These are phyloP conservation scores for Drosophila sucinea DNA, from an alignment of 1,140 invertebrate genomes.

Conservation along the genomic window DNA sequence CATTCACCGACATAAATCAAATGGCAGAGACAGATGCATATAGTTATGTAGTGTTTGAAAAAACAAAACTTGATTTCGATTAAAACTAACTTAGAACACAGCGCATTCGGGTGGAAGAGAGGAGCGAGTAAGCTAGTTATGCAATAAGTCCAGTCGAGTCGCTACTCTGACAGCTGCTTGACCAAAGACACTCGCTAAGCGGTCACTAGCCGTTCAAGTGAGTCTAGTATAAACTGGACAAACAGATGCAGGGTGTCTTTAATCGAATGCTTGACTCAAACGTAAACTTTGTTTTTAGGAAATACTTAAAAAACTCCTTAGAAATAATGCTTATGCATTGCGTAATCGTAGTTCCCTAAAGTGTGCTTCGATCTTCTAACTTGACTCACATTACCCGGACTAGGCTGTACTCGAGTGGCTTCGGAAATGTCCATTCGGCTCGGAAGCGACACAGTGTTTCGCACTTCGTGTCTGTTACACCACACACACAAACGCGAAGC, in stretches of 20 bases:
- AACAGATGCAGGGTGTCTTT: neutral
- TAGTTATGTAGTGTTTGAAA: neutral
- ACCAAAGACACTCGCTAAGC: neutral
- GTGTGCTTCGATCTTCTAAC: neutral
- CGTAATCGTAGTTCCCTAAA: neutral
- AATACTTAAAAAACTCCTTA: too few relatives aligned
- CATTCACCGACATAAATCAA: neutral
- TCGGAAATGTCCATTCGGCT: too few relatives aligned
- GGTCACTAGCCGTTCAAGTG: neutral
- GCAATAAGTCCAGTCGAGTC: constrained; percentile 3
- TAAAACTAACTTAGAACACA: neutral
- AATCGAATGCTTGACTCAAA: too few relatives aligned
- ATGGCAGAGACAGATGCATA: neutral
- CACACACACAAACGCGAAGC: too few relatives aligned
- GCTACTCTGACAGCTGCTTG: neutral
- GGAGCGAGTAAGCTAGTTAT: neutral
- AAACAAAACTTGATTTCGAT: constrained; percentile 5
- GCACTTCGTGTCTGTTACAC: too few relatives aligned
- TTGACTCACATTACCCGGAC: too few relatives aligned
- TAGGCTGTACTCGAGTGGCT: too few relatives aligned
- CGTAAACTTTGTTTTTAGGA: too few relatives aligned
- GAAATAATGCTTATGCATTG: too few relatives aligned
- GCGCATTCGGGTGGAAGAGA: neutral
- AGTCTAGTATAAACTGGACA: neutral
- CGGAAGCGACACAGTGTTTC: too few relatives aligned